Evolutionary conservation across 2,888 invertebrate genomes (phyloP).

Genomic region (Drosophila trichaetosa): DNA sequence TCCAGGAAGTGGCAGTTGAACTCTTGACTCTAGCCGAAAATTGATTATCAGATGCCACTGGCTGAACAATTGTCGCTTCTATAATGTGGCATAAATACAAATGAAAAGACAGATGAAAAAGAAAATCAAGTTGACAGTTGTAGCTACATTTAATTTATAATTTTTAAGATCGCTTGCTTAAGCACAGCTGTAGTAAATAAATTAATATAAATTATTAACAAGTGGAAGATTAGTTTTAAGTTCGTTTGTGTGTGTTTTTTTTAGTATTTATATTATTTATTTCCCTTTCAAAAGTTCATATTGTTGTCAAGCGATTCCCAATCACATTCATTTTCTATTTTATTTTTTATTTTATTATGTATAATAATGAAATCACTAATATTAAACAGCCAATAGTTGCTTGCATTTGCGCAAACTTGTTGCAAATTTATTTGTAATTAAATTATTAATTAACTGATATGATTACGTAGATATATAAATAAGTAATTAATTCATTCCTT

Average conservation of each 20-base stretch:
- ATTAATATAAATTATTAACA: no score
- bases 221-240: no score
- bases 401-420: not conserved
- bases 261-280: no score
- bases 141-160: not conserved
- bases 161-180: not conserved
- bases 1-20: constrained; percentile 43
- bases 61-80: not conserved
- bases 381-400: not conserved
- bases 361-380: not conserved
- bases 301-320: not conserved
- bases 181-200: not conserved
- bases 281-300: not conserved
- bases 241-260: no score
- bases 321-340: no score
- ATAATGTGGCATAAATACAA: not conserved
- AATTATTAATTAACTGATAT: not conserved
- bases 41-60: not conserved
- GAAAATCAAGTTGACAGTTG: not conserved
- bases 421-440: not conserved
- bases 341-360: no score
- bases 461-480: not conserved
- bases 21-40: constrained; percentile 49
- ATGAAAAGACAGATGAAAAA: not conserved
- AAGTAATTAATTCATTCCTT: not conserved